Evolutionary conservation across 2,113 vertebrate species (phyloP).

Genomic region (Montifringilla adamsi): DNA sequence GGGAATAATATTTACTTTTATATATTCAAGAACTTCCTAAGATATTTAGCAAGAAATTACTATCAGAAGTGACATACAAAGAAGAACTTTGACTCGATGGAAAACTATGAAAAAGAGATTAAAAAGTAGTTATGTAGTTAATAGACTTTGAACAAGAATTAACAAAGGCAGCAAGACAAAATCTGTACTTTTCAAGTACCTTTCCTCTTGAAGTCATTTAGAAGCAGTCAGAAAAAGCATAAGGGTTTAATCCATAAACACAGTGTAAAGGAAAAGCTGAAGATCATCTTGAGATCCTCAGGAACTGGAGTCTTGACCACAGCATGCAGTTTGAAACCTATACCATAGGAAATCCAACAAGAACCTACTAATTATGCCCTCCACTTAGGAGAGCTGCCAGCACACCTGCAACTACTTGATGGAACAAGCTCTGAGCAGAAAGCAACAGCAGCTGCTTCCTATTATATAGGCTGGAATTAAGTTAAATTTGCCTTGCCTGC

Average conservation of each 20-base stretch:
- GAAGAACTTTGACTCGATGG: neutral
- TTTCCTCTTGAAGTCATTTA: neutral
- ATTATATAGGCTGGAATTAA: neutral
- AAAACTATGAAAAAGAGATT: neutral
- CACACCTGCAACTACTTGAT: neutral
- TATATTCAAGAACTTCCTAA: neutral
- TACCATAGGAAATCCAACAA: neutral
- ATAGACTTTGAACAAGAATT: neutral
- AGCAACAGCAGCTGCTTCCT: neutral
- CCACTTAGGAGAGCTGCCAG: neutral
- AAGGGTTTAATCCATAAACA: neutral
- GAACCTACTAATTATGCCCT: neutral
- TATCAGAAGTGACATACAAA: neutral
- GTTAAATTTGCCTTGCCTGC: neutral
- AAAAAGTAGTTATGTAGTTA: neutral
- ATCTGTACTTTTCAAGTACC: neutral
- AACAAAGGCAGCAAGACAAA: neutral
- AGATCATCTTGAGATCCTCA: neutral
- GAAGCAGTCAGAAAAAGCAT: neutral
- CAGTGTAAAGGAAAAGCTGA: neutral
- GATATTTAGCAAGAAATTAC: neutral
- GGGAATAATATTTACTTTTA: neutral
- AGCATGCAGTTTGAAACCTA: neutral
- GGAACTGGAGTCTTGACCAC: neutral
- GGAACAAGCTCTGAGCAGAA: neutral